Evolutionary conservation across 2,888 invertebrate genomes (phyloP), one percentile per base, ranked within the genome.

Genomic region (Synergus umbraculus): DNA sequence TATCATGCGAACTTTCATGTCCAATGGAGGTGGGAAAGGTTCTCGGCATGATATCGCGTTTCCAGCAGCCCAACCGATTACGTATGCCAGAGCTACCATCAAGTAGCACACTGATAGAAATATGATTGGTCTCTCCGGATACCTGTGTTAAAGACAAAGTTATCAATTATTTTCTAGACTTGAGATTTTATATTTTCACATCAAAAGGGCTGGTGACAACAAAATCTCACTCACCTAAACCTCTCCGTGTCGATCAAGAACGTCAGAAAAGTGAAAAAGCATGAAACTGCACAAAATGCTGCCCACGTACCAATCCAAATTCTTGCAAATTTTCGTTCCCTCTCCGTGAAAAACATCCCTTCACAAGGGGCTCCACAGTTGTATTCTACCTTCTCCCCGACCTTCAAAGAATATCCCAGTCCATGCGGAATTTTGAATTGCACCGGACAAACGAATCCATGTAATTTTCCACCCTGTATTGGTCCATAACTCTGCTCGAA

Each of bases 41-140:
- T 96, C 96, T 87, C 96, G 95, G 91, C 98, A 98, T 79, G 97
- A 94, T 66, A 97, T 96, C 79, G 94, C 95, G 89, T 98, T 97
- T 76, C 96, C 96, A 82, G 97, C 95, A 86, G 96, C 94, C 93
- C 97, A 96, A 8, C 97, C 97, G 85, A 96, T 96, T 29, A 97
- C 96, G 93, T 99, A 99, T 67, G 97, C 97, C 84, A 97, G 93
- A 22, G 98, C 97, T 65, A 99, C 97, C 95, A 98, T 97, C 87
- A 98, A 94, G 92, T 99, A 99, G 92, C 99, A 99, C 7, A 98
- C 96, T 22, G 99, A 98, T 80, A 99, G 93, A 92, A 98, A 99
- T 88, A 99, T 98, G 82, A 99, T 98, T 2, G 99, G 98, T 85
- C 99, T 94, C 92, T 99, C 99, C 13, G 99, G 99, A 93, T 99